These are phyloP conservation scores for Rachycentron canadum DNA, from an alignment of 2,797 vertebrate genomes.

Conservation along the genomic window DNA sequence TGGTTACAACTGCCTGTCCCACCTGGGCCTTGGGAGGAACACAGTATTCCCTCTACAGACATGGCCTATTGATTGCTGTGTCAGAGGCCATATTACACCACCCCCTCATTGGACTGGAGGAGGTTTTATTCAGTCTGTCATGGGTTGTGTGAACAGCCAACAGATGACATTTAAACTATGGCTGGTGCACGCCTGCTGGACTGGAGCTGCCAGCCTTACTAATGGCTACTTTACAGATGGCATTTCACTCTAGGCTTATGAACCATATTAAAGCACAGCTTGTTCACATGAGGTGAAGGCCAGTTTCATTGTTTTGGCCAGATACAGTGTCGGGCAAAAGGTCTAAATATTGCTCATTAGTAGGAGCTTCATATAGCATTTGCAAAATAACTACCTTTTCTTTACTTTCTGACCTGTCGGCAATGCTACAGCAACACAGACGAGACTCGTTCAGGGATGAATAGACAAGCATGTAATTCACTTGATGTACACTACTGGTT, in stretches of 20 bases:
- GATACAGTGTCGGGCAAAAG: constrained; percentile 42
- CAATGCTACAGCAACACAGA: constrained; percentile 9
- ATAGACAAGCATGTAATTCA: constrained; percentile 21
- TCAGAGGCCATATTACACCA: constrained; percentile 81
- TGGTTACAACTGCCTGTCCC: constrained; percentile 65
- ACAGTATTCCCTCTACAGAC: constrained; percentile 78
- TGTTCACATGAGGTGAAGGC: constrained; percentile 67
- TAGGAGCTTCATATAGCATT: constrained; percentile 15
- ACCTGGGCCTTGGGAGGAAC: constrained; percentile 63
- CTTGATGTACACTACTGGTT: constrained; percentile 41
- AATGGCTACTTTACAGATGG: constrained; percentile 83
- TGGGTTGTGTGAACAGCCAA: constrained; percentile 53
- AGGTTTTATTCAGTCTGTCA: constrained; percentile 66
- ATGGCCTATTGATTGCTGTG: constrained; percentile 82
- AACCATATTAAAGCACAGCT: constrained; percentile 78
- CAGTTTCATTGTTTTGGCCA: constrained; percentile 58
- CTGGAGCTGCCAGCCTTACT: constrained; percentile 71
- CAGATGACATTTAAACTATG: constrained; percentile 81
- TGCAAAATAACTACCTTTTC: constrained; percentile 11
- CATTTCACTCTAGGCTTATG: constrained; percentile 81
- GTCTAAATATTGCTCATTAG: constrained; percentile 36
- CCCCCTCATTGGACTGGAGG: constrained; percentile 67
- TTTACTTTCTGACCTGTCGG: constrained; percentile 14
- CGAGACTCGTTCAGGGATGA: background rate
- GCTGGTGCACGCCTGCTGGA: constrained; percentile 55